Conservation (phyloP, 1,140 invertebrate genomes). For the Cataglyphis hispanica region DNA sequence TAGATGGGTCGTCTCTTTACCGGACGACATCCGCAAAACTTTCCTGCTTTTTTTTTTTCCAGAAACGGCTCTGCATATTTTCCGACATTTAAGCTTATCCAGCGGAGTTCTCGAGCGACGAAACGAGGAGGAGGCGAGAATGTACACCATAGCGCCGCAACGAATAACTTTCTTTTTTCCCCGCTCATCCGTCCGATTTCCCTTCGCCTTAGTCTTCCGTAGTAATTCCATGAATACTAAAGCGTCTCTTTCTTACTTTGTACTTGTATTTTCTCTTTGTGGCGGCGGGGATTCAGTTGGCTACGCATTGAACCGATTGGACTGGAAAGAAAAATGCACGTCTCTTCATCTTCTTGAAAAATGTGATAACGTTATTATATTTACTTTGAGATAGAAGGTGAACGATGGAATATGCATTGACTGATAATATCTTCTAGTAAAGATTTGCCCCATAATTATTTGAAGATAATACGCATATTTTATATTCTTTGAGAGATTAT, state of each 20-base stretch:
- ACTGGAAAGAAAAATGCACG: constrained; percentile 10
- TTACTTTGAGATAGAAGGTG: neutral
- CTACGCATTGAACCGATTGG: constrained; percentile 28
- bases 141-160: constrained; percentile 15
- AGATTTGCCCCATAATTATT: neutral
- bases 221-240: constrained; percentile 52
- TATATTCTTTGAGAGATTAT: neutral
- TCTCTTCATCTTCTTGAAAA: neutral
- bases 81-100: constrained; percentile 62
- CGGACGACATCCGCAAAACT: constrained; percentile 44
- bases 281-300: neutral
- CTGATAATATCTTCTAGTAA: neutral
- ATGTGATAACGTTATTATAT: neutral
- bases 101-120: constrained; percentile 7
- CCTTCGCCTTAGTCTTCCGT: constrained; percentile 1
- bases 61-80: constrained; percentile 46
- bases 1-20: constrained; percentile 19
- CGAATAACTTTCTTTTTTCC: constrained; percentile 54
- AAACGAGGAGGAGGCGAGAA: constrained; percentile 21
- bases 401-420: constrained; percentile 2
- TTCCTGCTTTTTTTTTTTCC: constrained; percentile 51
- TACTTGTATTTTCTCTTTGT: constrained; percentile 53
- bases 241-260: constrained; percentile 31
- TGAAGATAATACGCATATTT: neutral
- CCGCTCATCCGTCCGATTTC: constrained; percentile 32